Conservation (phyloP, 2,888 invertebrate genomes). For the Apeira syringaria region DNA sequence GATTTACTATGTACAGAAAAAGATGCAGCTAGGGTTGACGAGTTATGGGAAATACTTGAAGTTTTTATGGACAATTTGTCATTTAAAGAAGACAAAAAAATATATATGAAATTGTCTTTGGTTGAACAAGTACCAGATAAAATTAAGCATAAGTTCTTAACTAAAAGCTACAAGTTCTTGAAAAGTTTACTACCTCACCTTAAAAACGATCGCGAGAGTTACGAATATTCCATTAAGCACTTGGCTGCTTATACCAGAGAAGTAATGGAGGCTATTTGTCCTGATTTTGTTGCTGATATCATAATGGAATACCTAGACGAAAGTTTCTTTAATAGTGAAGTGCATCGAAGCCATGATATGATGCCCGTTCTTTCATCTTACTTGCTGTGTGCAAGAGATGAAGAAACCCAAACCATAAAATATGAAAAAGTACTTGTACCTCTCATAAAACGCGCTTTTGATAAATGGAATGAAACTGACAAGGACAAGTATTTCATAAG, state of each 20-base stretch:
- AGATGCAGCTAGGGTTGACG: slow-evolving; percentile 35
- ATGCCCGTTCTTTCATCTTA: slow-evolving; percentile 45
- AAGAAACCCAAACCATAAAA: slow-evolving; percentile 45
- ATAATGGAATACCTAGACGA: slow-evolving; percentile 45
- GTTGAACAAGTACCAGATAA: slow-evolving; percentile 42
- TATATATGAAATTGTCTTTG: slow-evolving; percentile 46
- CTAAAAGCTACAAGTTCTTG: slow-evolving; percentile 54
- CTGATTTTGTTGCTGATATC: slow-evolving; percentile 46
- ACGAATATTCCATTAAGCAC: slow-evolving; percentile 26
- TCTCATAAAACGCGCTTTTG: slow-evolving; percentile 41
- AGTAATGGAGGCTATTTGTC: slow-evolving; percentile 46
- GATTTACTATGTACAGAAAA: slow-evolving; percentile 51
- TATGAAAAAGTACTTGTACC: slow-evolving; percentile 48
- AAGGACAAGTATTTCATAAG: slow-evolving; percentile 33
- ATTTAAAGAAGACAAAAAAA: slow-evolving; percentile 53
- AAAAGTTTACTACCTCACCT: slow-evolving; percentile 35
- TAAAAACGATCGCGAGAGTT: slow-evolving; percentile 33
- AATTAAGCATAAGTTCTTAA: slow-evolving; percentile 47
- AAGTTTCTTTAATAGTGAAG: slow-evolving; percentile 33
- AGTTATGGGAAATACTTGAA: slow-evolving; percentile 50
- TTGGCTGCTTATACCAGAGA: slow-evolving; percentile 41
- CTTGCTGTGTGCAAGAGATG: slow-evolving; percentile 44
- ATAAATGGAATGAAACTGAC: slow-evolving; percentile 39
- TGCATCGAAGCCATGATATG: slow-evolving; percentile 25
- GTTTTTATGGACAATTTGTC: slow-evolving; percentile 56